A percentile compares a stretch with the other conserved stretches of the same genome.
Evolutionary conservation across 2,797 vertebrate species (phyloP).

Genomic region (Lacerta viridis): DNA sequence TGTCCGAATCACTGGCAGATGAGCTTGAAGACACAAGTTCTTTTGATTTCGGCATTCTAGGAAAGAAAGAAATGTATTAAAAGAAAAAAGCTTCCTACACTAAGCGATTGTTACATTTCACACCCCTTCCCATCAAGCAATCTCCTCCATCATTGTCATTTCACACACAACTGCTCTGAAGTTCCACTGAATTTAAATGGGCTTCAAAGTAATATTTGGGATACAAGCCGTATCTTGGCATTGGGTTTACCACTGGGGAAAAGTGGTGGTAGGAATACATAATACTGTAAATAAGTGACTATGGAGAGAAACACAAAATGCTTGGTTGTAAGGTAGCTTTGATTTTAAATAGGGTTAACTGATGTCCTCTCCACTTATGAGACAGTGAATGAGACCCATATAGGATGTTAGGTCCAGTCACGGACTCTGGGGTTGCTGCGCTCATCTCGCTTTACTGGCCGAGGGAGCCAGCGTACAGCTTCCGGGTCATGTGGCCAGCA

Average conservation of each 20-base stretch:
- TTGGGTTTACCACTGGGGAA: too few relatives aligned
- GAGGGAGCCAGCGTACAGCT: too few relatives aligned
- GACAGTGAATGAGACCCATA: neutral
- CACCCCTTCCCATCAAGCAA: neutral
- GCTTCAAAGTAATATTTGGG: neutral
- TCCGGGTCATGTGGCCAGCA: too few relatives aligned
- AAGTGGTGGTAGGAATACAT: neutral
- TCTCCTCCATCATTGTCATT: neutral
- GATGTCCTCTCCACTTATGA: too few relatives aligned
- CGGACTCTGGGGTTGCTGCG: too few relatives aligned
- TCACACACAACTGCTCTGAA: neutral
- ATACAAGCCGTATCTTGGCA: neutral
- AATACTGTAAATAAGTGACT: neutral
- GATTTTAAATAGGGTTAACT: neutral
- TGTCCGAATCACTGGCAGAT: constrained; percentile 95
- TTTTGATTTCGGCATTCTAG: constrained; percentile 98
- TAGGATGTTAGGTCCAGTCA: neutral
- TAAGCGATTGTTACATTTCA: neutral
- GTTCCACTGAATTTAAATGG: neutral
- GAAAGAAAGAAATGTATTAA: constrained; percentile 56
- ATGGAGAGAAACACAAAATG: neutral
- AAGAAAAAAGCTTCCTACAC: constrained; percentile 23
- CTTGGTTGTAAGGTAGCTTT: neutral
- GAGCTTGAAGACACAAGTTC: constrained; percentile 94
- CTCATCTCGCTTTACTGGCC: too few relatives aligned